These are phyloP conservation scores for Poeciliopsis paucimaculata DNA, from an alignment of 2,797 vertebrate species.

Conservation along the genomic window DNA sequence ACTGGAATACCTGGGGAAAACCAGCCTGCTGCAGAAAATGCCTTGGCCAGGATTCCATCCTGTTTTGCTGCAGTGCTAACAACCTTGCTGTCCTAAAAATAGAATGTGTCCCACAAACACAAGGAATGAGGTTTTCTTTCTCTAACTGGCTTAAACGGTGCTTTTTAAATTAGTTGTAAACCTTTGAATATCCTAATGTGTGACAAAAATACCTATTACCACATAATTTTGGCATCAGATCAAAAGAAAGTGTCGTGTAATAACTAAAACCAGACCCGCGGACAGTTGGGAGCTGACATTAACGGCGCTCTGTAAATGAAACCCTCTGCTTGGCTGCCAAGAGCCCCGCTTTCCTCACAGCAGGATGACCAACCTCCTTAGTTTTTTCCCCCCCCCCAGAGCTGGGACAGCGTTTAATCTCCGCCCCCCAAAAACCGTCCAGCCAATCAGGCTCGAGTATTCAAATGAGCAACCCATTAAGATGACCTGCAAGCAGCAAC, in stretches of 20 bases:
- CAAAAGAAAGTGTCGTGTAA: not conserved
- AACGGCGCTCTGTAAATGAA: not conserved
- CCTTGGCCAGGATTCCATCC: not conserved
- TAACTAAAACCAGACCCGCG: not conserved
- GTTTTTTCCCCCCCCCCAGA: conserved; percentile 12
- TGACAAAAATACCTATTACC: not conserved
- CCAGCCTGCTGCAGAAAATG: not conserved
- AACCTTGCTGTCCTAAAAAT: not conserved
- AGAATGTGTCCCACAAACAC: not conserved
- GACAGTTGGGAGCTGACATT: not conserved
- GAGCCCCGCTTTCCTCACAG: conserved; percentile 1
- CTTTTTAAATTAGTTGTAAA: too few relatives aligned
- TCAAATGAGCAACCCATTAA: conserved; percentile 80
- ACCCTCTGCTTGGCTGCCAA: not conserved
- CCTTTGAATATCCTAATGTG: not conserved
- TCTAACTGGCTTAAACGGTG: not conserved
- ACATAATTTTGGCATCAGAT: not conserved
- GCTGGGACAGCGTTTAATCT: conserved; percentile 43
- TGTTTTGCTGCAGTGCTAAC: not conserved
- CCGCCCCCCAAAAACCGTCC: conserved; percentile 46
- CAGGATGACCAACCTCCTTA: conserved; percentile 27
- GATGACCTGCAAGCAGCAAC: conserved; percentile 66
- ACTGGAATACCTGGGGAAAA: not conserved
- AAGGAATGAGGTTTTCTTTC: not conserved
- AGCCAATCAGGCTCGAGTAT: conserved; percentile 75